These are phyloP conservation scores for Muntiacus reevesi DNA, from an alignment of 2,113 vertebrate species.

Conservation along the genomic window DNA sequence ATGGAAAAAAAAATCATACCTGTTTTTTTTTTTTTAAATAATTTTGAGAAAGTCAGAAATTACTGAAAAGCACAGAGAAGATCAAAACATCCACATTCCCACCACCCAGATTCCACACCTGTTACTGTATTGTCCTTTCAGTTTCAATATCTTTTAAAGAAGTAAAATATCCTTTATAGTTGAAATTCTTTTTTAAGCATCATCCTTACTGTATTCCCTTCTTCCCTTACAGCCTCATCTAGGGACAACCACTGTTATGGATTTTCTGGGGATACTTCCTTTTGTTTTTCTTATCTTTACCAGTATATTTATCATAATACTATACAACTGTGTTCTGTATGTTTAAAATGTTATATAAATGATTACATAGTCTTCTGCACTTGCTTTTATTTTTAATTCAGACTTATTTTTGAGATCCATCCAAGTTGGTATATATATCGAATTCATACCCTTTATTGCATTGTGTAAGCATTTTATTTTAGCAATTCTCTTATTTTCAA, in stretches of 20 bases:
- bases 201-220: background rate
- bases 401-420: background rate
- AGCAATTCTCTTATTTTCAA: background rate
- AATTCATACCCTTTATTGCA: background rate
- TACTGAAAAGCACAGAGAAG: constrained; percentile 7
- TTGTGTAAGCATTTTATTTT: background rate
- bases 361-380: background rate
- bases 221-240: background rate
- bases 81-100: background rate
- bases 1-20: background rate
- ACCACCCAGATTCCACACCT: background rate
- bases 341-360: background rate
- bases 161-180: background rate
- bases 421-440: background rate
- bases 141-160: background rate
- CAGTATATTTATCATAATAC: background rate
- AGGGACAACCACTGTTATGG: background rate
- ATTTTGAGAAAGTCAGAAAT: constrained; percentile 22
- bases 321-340: background rate
- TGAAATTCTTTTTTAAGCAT: background rate
- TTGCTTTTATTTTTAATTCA: background rate
- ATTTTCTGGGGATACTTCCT: background rate
- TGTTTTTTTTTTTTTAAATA: background rate
- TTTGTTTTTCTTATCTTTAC: background rate
- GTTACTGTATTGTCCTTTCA: background rate